Evolutionary conservation across 2,113 vertebrate genomes (phyloP), one percentile per base, ranked within the genome.

Genomic region (Leptocoma aspasia): DNA sequence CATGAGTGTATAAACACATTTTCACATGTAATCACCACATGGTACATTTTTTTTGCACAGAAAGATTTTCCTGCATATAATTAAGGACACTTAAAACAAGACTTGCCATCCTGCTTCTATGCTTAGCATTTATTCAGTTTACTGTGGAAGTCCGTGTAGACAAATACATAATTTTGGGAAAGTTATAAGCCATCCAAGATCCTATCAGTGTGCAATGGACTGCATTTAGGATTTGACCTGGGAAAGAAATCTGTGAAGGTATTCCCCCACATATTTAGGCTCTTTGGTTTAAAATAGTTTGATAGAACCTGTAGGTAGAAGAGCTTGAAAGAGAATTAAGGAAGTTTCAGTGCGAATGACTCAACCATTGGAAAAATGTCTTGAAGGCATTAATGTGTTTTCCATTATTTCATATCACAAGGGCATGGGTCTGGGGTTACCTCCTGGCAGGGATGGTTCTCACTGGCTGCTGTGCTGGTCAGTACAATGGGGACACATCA

Each of bases 401-500:
- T 91, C 35, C 4, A 1, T 47, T 60, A 18, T 65, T 77, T 71
- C 49, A 7, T 63, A 47, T 85, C 37, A 5, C 20, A 27, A 15
- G 77, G 50, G 15, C 31, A 4, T 9, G 2, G 27, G 2, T 12
- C 42, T 52, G 4, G 6, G 15, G 24, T 45, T 70, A 5, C 23
- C 69, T 52, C 3, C 28, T 53, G 28, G 35, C 44, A 7, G 31
- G 42, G 44, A 2, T 1, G 9, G 2, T 23, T 81, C 59, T 73
- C 14, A 28, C 61, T 59, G 50, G 28, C 35, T 82, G 50, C 60
- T 6, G 0, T 31, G 20, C 35, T 2, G 5, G 14, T 35, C 1
- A 1, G 7, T 47, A 10, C 39, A 33, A 1, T 1, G 4, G 35
- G 24, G 12, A 15, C 19, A 12, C 5, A 5, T 39, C 3, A 1